phyloP scores from a whole-genome alignment of 2,113 vertebrate species.

The Silurus glanis region DNA sequence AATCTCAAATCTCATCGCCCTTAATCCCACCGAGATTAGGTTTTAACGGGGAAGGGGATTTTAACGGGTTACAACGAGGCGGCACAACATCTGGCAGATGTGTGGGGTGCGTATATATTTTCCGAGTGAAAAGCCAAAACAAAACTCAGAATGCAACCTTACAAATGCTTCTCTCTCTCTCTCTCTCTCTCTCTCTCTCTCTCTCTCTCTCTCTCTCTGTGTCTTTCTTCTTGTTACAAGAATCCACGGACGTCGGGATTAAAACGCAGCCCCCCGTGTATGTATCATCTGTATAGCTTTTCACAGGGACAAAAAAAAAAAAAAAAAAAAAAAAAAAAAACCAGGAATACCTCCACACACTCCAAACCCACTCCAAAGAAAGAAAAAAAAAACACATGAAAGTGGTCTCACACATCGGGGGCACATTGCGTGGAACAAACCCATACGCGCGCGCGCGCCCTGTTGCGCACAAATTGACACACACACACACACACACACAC shows the following conservation, averaged over 20 bases:
- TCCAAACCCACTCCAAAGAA: neutral
- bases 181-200: too few species aligned
- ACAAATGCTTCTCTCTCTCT: neutral
- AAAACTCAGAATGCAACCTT: neutral
- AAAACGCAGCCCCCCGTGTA: neutral
- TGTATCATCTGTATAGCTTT: neutral
- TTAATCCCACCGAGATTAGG: conserved; percentile 29
- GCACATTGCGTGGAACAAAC: too few species aligned
- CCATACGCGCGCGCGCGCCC: neutral
- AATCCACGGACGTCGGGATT: conserved; percentile 5
- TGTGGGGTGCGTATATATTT: neutral
- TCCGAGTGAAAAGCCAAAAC: too few species aligned
- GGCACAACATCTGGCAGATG: conserved; percentile 31
- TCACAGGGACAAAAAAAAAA: neutral
- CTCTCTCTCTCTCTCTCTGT: too few species aligned
- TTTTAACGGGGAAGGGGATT: neutral
- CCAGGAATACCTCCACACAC: neutral
- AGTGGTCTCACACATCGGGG: too few species aligned
- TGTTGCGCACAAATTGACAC: conserved; percentile 12
- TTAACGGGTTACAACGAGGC: neutral
- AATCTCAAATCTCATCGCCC: neutral
- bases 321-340: neutral
- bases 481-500: too few species aligned
- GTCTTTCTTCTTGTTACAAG: neutral
- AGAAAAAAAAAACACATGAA: neutral